Evolutionary conservation across 2,888 invertebrate species (phyloP).

Genomic region (Bimastos eiseni): DNA sequence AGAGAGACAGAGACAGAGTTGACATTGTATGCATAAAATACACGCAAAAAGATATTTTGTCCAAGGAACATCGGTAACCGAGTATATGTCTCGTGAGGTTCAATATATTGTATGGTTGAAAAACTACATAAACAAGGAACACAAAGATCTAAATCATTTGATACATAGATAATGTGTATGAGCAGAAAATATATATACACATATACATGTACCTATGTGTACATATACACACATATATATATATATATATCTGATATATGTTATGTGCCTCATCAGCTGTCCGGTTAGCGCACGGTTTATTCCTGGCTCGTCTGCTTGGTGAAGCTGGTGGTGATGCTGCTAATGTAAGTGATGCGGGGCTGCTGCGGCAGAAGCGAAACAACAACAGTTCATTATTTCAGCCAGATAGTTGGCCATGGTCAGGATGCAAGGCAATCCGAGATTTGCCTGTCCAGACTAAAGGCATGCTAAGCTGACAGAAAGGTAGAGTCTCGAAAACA

Average conservation of each 20-base stretch:
- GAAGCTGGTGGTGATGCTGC: neutral
- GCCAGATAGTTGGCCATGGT: neutral
- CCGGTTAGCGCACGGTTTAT: neutral
- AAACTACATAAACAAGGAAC: neutral
- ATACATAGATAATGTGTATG: neutral
- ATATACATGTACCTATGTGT: neutral
- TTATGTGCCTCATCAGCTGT: neutral
- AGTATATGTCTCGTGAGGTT: neutral
- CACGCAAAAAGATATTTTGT: too few species aligned
- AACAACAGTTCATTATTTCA: slow-evolving; percentile 5
- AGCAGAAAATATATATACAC: neutral
- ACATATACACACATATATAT: neutral
- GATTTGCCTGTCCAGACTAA: neutral
- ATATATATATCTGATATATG: neutral
- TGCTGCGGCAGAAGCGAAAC: neutral
- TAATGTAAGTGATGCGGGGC: neutral
- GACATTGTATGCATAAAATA: neutral
- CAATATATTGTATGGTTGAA: neutral
- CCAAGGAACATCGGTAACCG: too few species aligned
- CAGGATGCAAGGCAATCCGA: neutral
- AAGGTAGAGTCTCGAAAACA: too few species aligned
- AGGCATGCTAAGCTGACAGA: neutral
- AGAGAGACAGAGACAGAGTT: too few species aligned
- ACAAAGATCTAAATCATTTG: neutral
- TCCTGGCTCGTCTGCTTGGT: neutral